Evolutionary conservation across 1,140 invertebrate species (phyloP), one percentile per base, ranked within the genome.

Genomic region (Cherax quadricarinatus): DNA sequence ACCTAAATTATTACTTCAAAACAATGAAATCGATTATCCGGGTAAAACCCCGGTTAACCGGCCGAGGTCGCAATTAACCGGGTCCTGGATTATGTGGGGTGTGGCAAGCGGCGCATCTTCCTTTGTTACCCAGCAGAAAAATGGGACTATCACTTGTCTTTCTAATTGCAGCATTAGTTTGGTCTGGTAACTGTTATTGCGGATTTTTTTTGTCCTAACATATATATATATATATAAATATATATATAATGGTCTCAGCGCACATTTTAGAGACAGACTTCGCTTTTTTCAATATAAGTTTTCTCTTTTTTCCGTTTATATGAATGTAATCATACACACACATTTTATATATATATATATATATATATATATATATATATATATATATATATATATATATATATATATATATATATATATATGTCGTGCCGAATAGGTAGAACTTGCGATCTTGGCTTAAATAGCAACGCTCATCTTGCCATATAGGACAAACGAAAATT

Each of bases 131-230:
- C 51, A 9, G 24, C 12, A n/a, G 86, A 88, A 81, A 88, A 88
- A 88, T 88, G 49, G 48, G 53, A 24, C 78, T 57, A 75, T 88
- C 79, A 81, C 86, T 88, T 53, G 70, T 88, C 51, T 80, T 62
- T 80, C 86, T 88, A 88, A 88, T 88, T 88, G 73, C 86, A 49
- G 86, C 86, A 75, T 88, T 88, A 79, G 75, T 88, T 81, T 88
- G 86, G 86, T 60, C 78, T 51, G 53, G 75, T 88, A 79, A 88
- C 88, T 90, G 88, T 90, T 84, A 90, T 90, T 85, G 82, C 81
- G 62, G 88, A 85, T 85, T 85, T 62, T 83, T 84, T 83, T 84
- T 81, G 81, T 84, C 80, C 82, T 62, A 41, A 41, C 30, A 41
- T 41, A 41, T 41, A 41, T 41, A 41, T 41, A 41, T 41, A 41